These are phyloP conservation scores for Monochamus alternatus DNA, from an alignment of 2,888 invertebrate genomes.

Conservation along the genomic window DNA sequence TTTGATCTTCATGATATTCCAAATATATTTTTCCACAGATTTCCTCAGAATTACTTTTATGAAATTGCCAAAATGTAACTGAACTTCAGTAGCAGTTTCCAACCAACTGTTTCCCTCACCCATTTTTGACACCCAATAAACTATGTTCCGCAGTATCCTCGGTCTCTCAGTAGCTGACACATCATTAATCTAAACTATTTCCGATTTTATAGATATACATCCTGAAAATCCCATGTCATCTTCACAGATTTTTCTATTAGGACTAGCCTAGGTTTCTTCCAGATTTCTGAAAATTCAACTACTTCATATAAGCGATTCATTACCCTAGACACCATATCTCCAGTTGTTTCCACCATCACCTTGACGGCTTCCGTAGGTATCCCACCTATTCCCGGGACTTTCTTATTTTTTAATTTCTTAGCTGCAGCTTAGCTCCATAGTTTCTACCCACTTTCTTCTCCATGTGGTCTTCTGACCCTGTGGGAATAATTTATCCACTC, in stretches of 20 bases:
- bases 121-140: background rate
- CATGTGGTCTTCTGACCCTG: background rate
- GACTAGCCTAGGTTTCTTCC: too few relatives aligned
- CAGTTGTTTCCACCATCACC: background rate
- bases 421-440: background rate
- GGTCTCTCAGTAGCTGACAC: background rate
- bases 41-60: too few relatives aligned
- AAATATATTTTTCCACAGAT: too few relatives aligned
- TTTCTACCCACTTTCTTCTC: background rate
- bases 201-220: background rate
- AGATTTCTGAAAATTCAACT: too few relatives aligned
- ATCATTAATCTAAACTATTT: background rate
- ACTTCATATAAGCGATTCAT: too few relatives aligned
- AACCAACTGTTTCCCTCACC: background rate
- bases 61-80: too few relatives aligned
- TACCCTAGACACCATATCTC: too few relatives aligned
- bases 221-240: background rate
- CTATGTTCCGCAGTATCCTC: background rate
- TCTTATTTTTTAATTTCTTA: background rate
- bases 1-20: too few relatives aligned
- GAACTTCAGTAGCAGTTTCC: background rate
- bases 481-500: constrained; percentile 16
- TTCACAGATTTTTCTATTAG: too few relatives aligned
- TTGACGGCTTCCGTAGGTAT: too few relatives aligned
- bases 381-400: background rate